Conservation (phyloP, 2,797 vertebrate genomes). For the Micromesistius poutassou region DNA sequence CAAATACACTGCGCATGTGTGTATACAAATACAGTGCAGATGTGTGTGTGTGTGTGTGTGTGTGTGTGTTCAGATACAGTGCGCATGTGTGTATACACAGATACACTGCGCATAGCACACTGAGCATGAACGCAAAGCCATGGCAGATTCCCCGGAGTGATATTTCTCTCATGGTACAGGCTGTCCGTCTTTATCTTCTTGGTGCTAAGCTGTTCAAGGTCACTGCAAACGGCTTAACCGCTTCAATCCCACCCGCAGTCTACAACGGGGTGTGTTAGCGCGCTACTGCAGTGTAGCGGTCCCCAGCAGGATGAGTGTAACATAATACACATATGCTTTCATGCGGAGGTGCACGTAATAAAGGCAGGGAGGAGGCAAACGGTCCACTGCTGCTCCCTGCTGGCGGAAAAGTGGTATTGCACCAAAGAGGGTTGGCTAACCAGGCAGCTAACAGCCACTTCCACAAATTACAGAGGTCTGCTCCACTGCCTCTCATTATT, state of each 20-base stretch:
- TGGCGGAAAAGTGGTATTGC: constrained; percentile 51
- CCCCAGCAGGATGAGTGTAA: neutral
- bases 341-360: too few species aligned
- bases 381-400: constrained; percentile 64
- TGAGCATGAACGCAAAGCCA: neutral
- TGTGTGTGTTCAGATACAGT: neutral
- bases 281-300: neutral
- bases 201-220: constrained; percentile 54
- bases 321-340: neutral
- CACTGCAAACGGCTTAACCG: constrained; percentile 31
- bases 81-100: constrained; percentile 25
- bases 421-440: constrained; percentile 15
- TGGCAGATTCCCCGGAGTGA: constrained; percentile 18
- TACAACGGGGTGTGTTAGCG: too few species aligned
- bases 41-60: neutral
- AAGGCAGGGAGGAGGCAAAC: neutral
- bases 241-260: constrained; percentile 13
- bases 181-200: constrained; percentile 29
- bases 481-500: constrained; percentile 29
- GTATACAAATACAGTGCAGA: too few species aligned
- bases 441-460: constrained; percentile 25
- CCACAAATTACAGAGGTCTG: constrained; percentile 27
- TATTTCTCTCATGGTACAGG: constrained; percentile 25
- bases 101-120: neutral
- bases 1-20: neutral